Evolutionary conservation across 2,113 vertebrate species (phyloP).

Genomic region (Psettodes erumei): DNA sequence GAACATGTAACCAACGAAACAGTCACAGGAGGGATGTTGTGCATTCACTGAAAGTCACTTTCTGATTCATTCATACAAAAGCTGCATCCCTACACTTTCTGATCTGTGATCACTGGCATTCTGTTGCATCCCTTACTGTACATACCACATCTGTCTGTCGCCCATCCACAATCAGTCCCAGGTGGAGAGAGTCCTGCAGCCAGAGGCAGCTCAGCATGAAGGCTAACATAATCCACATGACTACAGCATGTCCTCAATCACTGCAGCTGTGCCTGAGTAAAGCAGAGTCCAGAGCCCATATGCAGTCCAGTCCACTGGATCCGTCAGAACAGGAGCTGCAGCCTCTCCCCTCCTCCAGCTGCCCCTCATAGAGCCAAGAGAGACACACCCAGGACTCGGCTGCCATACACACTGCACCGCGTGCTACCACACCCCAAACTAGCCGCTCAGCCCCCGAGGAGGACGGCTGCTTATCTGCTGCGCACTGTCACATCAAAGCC

Average conservation of each 20-base stretch:
- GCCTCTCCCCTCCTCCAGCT: conserved; percentile 13
- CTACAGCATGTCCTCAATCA: conserved; percentile 39
- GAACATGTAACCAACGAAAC: not conserved
- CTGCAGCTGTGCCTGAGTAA: conserved; percentile 36
- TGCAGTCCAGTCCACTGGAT: conserved; percentile 12
- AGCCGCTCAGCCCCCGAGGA: not conserved
- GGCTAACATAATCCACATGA: conserved; percentile 58
- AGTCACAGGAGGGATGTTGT: not conserved
- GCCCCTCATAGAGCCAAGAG: conserved; percentile 4
- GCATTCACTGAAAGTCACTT: not conserved
- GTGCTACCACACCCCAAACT: not conserved
- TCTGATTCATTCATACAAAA: not conserved
- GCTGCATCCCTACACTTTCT: not conserved
- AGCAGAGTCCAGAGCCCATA: conserved; percentile 38
- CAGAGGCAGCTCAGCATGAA: conserved; percentile 46
- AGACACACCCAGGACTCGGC: conserved; percentile 37
- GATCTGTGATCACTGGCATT: not conserved
- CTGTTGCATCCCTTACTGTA: not conserved
- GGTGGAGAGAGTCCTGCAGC: conserved; percentile 53
- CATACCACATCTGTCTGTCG: conserved; percentile 58
- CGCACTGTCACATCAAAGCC: conserved; percentile 25
- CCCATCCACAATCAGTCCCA: conserved; percentile 48
- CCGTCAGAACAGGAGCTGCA: conserved; percentile 33
- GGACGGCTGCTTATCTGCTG: conserved; percentile 9
- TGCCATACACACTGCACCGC: not conserved